A percentile compares a stretch with the other conserved stretches of the same genome.
Evolutionary conservation across 2,113 vertebrate genomes (phyloP).

Genomic region (Euleptes europaea): DNA sequence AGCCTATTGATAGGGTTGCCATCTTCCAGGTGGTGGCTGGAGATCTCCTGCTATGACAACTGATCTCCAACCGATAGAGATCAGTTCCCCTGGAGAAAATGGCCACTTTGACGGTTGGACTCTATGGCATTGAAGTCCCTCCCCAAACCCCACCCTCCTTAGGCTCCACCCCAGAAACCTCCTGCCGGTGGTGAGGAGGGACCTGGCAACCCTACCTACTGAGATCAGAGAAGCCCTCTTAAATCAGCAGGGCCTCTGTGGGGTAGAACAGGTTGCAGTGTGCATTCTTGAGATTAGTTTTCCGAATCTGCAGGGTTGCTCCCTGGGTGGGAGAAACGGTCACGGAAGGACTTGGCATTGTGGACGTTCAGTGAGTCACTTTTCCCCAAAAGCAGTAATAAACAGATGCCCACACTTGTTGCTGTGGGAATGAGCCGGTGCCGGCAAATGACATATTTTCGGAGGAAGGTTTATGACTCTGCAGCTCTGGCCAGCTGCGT

Average conservation of each 20-base stretch:
- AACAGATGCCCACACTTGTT: accelerated
- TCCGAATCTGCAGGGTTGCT: background rate
- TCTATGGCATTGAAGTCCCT: too few species aligned
- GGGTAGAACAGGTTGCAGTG: background rate
- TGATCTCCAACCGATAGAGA: too few species aligned
- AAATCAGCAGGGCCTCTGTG: background rate
- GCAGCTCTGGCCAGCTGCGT: background rate
- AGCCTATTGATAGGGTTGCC: too few species aligned
- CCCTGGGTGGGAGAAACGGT: background rate
- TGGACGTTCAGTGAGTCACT: background rate
- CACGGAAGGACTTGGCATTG: background rate
- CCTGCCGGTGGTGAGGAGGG: too few species aligned
- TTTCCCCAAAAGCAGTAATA: accelerated
- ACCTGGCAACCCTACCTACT: too few species aligned
- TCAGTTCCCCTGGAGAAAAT: too few species aligned
- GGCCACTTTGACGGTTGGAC: too few species aligned
- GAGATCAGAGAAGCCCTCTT: background rate
- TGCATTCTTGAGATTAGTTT: background rate
- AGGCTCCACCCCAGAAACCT: too few species aligned
- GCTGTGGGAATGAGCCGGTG: background rate
- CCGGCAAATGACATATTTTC: background rate
- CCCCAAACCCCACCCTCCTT: too few species aligned
- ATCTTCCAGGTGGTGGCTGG: too few species aligned
- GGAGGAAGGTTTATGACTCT: background rate
- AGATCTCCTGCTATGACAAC: too few species aligned